phyloP scores from a whole-genome alignment of 2,797 vertebrate species.

The Sparidentex hasta region DNA sequence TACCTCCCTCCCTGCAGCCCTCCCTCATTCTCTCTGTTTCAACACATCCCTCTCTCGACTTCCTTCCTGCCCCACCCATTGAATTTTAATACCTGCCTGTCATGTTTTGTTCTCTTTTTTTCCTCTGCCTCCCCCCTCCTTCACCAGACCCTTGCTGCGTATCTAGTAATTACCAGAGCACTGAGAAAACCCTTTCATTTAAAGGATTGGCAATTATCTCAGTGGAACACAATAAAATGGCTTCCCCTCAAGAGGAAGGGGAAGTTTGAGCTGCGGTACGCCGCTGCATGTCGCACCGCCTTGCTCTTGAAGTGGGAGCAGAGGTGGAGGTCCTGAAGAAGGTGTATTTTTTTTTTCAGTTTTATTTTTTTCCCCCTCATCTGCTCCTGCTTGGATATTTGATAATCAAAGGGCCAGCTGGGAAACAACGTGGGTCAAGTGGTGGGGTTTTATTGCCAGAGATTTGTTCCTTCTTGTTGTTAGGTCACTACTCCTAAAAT shows the following conservation, averaged over 20 bases:
- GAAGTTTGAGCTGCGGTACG: slow-evolving; percentile 82
- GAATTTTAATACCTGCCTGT: slow-evolving; percentile 85
- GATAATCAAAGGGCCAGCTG: slow-evolving; percentile 61
- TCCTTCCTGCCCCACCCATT: slow-evolving; percentile 82
- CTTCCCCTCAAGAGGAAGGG: slow-evolving; percentile 84
- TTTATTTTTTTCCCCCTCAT: background rate
- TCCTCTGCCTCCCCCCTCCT: slow-evolving; percentile 55
- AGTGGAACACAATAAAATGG: slow-evolving; percentile 85
- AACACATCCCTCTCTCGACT: slow-evolving; percentile 80
- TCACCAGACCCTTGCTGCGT: slow-evolving; percentile 81
- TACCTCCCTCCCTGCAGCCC: slow-evolving; percentile 57
- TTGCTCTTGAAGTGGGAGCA: slow-evolving; percentile 78
- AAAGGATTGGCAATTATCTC: slow-evolving; percentile 86
- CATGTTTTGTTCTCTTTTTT: slow-evolving; percentile 75
- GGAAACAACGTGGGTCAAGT: slow-evolving; percentile 56
- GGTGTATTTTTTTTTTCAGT: slow-evolving; percentile 42
- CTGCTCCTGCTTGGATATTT: slow-evolving; percentile 56
- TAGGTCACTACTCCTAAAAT: slow-evolving; percentile 65
- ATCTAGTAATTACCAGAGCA: slow-evolving; percentile 86
- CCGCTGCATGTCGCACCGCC: slow-evolving; percentile 74
- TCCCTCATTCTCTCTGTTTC: slow-evolving; percentile 76
- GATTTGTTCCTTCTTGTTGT: slow-evolving; percentile 71
- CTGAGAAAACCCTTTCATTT: slow-evolving; percentile 88
- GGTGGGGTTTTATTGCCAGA: slow-evolving; percentile 51
- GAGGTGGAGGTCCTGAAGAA: slow-evolving; percentile 75